Evolutionary conservation across 2,888 invertebrate species (phyloP).

Genomic region (Zhengitettix transpicula): DNA sequence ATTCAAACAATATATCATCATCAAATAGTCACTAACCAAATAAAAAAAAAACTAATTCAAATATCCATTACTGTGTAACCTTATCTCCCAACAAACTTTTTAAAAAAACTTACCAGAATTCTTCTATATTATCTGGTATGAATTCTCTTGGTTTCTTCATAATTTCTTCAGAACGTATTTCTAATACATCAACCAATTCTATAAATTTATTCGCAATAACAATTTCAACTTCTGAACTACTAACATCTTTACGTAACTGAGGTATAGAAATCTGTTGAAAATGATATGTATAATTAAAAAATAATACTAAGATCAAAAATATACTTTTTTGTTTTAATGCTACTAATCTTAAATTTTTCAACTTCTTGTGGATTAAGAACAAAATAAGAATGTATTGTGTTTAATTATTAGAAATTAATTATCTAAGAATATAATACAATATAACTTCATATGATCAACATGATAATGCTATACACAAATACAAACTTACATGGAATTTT

Average conservation of each 20-base stretch:
- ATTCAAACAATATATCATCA: too few relatives aligned
- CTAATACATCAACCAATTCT: slow-evolving; percentile 12
- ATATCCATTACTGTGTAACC: too few relatives aligned
- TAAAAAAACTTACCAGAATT: slow-evolving; percentile 13
- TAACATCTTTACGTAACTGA: neutral
- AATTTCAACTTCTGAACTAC: slow-evolving; percentile 10
- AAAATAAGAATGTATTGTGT: neutral
- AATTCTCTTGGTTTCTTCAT: neutral
- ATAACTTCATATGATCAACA: neutral
- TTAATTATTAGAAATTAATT: too few relatives aligned
- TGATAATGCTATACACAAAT: neutral
- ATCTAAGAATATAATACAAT: too few relatives aligned
- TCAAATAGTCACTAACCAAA: too few relatives aligned
- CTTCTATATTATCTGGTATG: slow-evolving; percentile 17
- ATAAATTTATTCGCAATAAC: slow-evolving; percentile 8
- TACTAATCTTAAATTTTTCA: too few relatives aligned
- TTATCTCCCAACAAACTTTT: too few relatives aligned
- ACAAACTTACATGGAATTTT: slow-evolving; percentile 22
- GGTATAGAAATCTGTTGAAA: neutral
- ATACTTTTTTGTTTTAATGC: too few relatives aligned
- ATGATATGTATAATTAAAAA: too few relatives aligned
- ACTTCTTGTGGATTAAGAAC: neutral
- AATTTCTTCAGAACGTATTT: neutral
- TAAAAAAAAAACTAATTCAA: neutral
- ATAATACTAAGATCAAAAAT: too few relatives aligned